Base-by-base conservation (phyloP, 1,140 invertebrate genomes). In the Teleopsis dalmanni region DNA sequence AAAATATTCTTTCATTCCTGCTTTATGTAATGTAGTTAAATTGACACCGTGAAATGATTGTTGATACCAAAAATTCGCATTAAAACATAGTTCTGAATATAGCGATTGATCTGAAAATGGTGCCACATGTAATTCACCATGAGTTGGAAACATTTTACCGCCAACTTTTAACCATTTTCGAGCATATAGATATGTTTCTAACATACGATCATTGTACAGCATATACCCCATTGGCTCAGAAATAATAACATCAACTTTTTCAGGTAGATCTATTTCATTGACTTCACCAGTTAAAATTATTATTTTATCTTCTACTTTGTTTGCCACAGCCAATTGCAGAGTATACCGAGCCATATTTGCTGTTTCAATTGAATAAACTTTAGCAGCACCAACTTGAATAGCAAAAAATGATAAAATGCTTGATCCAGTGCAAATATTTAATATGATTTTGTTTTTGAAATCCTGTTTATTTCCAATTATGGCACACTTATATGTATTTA, bases 201-300 rank as follows among this genome's bases (percentile, higher is more conserved):
- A 75, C 96, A 99, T 99, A 56, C 96, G 79, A 74, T 99, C 96
- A 75, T 99, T 99, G 65, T 97, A 97, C 10, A 99, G 75, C 96
- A 99, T 99, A 64, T 99, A 99, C 22, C 96, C 96, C 96, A 99
- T 99, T 1, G 96, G 96, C 74, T 99, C 96, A 8, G 94, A 98
- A 52, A 99, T 94, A 59, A 99, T 97, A 23, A 96, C 84, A 75
- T 99, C 95, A 11, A 98, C 95, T 59, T 79, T 81, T 72, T 98
- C 95, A 5, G 94, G 93, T 50, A 99, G 72, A 50, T 90, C 87
- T 35, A 99, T 91, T 76, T 99, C 96, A 75, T 99, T 96, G 56
- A 99, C 95, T 80, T 99, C 99, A 7, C 96, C 96, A 37, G 94
- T 85, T 59, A 99, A 85, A 3, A 99, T 92, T 52, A 85, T 78